These are phyloP conservation scores for Microctonus aethiopoides DNA, from an alignment of 2,888 invertebrate genomes.

Conservation along the genomic window DNA sequence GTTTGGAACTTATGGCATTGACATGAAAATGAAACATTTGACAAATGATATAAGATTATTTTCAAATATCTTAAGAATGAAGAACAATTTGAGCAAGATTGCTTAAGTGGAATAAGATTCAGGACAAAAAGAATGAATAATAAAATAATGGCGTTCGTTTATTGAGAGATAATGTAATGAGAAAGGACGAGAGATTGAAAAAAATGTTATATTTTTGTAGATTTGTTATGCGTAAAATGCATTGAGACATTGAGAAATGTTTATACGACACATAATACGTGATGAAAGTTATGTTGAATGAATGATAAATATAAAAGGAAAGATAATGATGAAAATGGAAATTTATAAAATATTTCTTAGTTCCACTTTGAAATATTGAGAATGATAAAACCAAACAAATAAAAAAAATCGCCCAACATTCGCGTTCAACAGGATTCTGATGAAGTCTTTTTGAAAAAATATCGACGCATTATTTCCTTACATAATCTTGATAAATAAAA, in stretches of 20 bases:
- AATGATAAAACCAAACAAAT: not conserved
- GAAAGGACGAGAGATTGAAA: conserved; percentile 45
- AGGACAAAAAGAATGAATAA: conserved; percentile 23
- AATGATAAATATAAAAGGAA: conserved; percentile 14
- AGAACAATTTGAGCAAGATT: not conserved
- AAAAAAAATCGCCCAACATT: conserved; percentile 3
- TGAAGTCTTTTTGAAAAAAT: conserved; percentile 13
- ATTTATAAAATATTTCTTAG: conserved; percentile 23
- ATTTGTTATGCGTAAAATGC: conserved; percentile 66
- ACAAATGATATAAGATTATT: not conserved
- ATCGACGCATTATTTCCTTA: conserved; percentile 18
- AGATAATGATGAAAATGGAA: conserved; percentile 37
- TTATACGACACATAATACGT: conserved; percentile 54
- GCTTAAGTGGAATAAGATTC: conserved; percentile 12
- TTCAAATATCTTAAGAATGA: not conserved
- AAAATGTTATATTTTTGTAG: conserved; percentile 66
- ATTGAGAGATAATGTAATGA: conserved; percentile 58
- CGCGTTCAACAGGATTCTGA: not conserved
- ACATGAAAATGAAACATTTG: not conserved
- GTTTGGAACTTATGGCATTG: not conserved
- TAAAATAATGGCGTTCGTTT: conserved; percentile 54
- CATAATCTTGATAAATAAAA: not conserved
- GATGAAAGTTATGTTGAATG: conserved; percentile 38
- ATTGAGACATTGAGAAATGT: conserved; percentile 64
- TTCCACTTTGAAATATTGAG: conserved; percentile 2